Percentiles rank a stretch among this genome's conserved stretches.
phyloP scores from a whole-genome alignment of 2,888 invertebrate genomes.

The Drosophila neutralis region DNA sequence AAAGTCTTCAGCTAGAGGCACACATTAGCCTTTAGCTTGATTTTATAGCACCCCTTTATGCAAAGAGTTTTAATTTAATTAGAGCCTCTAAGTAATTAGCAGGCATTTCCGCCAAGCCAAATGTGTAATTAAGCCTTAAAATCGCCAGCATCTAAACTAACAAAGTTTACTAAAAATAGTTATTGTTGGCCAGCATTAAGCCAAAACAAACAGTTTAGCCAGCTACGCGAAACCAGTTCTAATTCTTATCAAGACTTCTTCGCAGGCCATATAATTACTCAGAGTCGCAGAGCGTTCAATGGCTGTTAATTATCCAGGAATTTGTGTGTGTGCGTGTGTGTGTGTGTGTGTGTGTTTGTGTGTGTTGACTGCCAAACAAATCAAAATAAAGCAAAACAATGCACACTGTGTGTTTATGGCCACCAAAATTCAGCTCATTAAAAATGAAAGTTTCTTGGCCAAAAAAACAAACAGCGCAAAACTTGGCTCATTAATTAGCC shows the following conservation, averaged over 20 bases:
- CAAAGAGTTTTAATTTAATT: constrained; percentile 46
- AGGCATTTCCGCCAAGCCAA: constrained; percentile 65
- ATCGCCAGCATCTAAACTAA: constrained; percentile 7
- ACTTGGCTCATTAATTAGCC: constrained; percentile 69
- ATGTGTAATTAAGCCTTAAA: constrained; percentile 75
- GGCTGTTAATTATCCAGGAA: constrained; percentile 74
- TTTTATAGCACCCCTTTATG: constrained; percentile 59
- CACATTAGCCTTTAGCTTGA: constrained; percentile 55
- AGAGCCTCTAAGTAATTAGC: constrained; percentile 63
- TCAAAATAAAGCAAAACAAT: constrained; percentile 50
- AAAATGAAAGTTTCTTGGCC: constrained; percentile 71
- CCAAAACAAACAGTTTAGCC: constrained; percentile 9
- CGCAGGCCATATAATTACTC: constrained; percentile 73
- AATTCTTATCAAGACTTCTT: constrained; percentile 75
- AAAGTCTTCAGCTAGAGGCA: constrained; percentile 33
- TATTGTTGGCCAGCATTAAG: constrained; percentile 24
- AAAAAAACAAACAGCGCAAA: constrained; percentile 27
- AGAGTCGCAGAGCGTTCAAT: constrained; percentile 63
- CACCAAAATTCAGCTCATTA: constrained; percentile 64
- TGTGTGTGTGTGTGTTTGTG: not conserved
- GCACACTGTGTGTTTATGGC: constrained; percentile 36
- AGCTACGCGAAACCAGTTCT: constrained; percentile 65
- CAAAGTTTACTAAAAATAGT: constrained; percentile 51
- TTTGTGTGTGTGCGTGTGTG: constrained; percentile 20
- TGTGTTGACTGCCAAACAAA: not conserved